Conservation (phyloP, 2,113 vertebrate species). For the Emydura subglobosa region DNA sequence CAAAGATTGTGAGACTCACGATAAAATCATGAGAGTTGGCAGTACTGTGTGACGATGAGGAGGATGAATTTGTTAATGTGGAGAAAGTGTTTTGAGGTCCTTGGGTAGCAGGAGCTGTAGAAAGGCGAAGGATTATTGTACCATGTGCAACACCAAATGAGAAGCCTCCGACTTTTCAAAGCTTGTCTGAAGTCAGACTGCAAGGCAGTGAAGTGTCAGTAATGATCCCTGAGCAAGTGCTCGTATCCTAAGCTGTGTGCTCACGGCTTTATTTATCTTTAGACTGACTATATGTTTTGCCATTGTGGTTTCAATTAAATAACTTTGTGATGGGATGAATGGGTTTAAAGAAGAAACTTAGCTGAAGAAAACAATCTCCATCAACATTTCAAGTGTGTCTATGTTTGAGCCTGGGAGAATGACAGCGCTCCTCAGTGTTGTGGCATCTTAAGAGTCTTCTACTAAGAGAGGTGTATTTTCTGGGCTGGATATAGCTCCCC, state of each 20-base stretch:
- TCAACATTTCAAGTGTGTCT: not conserved
- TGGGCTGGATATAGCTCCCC: not conserved
- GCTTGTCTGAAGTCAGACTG: not conserved
- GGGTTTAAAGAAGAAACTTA: not conserved
- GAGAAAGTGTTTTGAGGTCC: not conserved
- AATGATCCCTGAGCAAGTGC: slow-evolving; percentile 49
- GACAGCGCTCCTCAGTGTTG: not conserved
- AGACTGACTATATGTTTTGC: not conserved
- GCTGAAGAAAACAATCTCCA: not conserved
- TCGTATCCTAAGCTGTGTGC: not conserved
- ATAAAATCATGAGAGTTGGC: not conserved
- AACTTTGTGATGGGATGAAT: not conserved
- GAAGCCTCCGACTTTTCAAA: slow-evolving; percentile 21
- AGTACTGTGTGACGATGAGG: not conserved
- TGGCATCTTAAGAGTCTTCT: not conserved
- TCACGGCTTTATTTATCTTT: slow-evolving; percentile 12
- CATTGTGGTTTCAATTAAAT: not conserved
- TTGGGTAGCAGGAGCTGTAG: not conserved
- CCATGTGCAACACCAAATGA: not conserved
- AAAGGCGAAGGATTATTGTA: not conserved
- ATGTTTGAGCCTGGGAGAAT: not conserved
- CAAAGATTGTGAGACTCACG: not conserved
- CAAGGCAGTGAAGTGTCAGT: slow-evolving; percentile 14
- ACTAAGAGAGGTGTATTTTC: not conserved
- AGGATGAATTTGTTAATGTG: not conserved